Base-by-base conservation (phyloP, 2,888 invertebrate genomes). In the Tolmerus cingulatus region DNA sequence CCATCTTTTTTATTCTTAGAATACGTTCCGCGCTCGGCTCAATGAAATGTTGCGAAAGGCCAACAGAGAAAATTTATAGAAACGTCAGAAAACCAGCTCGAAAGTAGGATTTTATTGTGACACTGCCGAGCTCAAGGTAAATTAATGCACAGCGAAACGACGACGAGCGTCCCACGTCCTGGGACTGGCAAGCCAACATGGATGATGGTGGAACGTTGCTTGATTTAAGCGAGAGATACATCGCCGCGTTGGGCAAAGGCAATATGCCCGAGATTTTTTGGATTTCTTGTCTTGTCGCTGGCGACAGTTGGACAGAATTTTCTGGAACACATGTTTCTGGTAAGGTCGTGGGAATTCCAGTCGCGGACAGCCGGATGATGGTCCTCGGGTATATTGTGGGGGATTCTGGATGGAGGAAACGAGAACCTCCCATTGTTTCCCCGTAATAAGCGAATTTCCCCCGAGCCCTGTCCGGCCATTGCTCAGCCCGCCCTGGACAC, bases 11-110 rank as follows among this genome's bases (percentile, higher is more conserved):
- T n/a, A n/a, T n/a, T 27, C 66, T 23, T 66, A 30, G 1, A 30
- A 30, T 30, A 66, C 66, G 27, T 66, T 66, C 12, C 23, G 19
- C 66, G 9, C 27, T 55, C 23, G 66, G 12, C 66, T 66, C 66
- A 76, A 76, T 76, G 34, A 76, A 76, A 37, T 76, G 76, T 76
- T 76, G 76, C 76, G 34, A 76, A 76, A 76, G 37, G 37, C 37
- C 37, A 66, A 66, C 34, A 76, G 37, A 34, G 76, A 76, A 76
- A 76, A 34, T 76, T 76, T 76, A 76, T 76, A 76, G 76, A 76
- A 76, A 76, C 37, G 37, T 76, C 76, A 76, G 76, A 76, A 76
- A 76, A 76, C 76, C 76, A 76, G 76, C 76, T 76, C 76, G n/a
- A 76, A 34, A 37, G 34, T 76, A 76, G 37, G 37, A 76, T 76